Evolutionary conservation across 1,140 invertebrate species (phyloP).

Genomic region (Achroia grisella): DNA sequence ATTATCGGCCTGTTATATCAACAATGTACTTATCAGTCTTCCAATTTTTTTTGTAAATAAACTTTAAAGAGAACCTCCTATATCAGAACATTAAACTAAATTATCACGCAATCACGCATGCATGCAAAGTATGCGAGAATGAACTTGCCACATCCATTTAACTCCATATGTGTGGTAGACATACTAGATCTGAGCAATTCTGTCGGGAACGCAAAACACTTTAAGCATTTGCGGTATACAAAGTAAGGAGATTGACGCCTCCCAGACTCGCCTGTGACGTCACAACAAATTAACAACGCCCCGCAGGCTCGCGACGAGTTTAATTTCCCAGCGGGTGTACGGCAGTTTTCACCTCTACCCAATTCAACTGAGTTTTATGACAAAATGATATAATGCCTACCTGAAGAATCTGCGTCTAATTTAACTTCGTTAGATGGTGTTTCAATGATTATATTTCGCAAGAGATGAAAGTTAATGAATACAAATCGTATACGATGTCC

Average conservation of each 20-base stretch:
- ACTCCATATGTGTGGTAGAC: background rate
- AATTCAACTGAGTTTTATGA: slow-evolving; percentile 19
- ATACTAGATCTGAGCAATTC: background rate
- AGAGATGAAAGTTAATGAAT: background rate
- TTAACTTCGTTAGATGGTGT: slow-evolving; percentile 1
- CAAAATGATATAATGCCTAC: slow-evolving; percentile 11
- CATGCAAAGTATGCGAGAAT: too few relatives aligned
- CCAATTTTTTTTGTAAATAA: too few relatives aligned
- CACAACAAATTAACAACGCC: slow-evolving; percentile 53
- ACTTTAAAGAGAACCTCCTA: too few relatives aligned
- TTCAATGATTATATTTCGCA: background rate
- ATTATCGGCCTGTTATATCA: too few relatives aligned
- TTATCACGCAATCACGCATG: too few relatives aligned
- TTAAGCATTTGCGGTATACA: too few relatives aligned
- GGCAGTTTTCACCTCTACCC: slow-evolving; percentile 26
- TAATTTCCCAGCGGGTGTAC: slow-evolving; percentile 53
- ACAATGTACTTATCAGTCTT: too few relatives aligned
- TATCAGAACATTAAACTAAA: too few relatives aligned
- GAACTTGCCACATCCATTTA: too few relatives aligned
- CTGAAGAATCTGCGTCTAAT: slow-evolving; percentile 5
- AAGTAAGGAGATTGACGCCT: background rate
- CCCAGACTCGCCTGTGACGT: slow-evolving; percentile 13
- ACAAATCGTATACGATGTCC: background rate
- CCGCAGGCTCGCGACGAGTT: slow-evolving; percentile 32
- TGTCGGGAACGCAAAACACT: too few relatives aligned